Evolutionary conservation across 92 coral and sea anemone genomes (phyloP).

Genomic region (Virgularia gustaviana): DNA sequence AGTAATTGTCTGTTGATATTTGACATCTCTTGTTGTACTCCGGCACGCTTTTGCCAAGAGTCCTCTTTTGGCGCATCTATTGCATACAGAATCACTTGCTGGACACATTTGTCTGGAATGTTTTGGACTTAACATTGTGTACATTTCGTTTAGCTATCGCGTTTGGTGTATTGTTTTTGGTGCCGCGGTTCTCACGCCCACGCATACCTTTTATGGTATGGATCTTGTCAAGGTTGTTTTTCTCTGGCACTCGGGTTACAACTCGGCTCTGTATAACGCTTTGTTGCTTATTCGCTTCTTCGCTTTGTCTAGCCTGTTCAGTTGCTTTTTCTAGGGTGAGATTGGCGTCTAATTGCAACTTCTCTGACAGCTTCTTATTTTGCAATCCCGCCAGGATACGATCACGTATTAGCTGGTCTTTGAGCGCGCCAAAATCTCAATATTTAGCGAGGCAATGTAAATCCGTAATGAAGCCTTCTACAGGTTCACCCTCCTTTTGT

Average conservation of each 20-base stretch:
- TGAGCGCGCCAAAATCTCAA: slow-evolving; percentile 13
- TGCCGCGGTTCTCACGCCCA: background rate
- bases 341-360: background rate
- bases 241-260: background rate
- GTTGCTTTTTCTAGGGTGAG: slow-evolving; percentile 14
- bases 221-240: background rate
- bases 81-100: slow-evolving; percentile 2
- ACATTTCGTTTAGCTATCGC: slow-evolving; percentile 4
- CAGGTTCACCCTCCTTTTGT: too few relatives aligned
- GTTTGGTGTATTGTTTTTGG: background rate
- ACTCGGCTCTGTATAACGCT: background rate
- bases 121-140: slow-evolving; percentile 18
- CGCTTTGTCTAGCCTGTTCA: slow-evolving; percentile 10
- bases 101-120: slow-evolving; percentile 9
- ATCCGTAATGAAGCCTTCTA: background rate
- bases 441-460: slow-evolving; percentile 19
- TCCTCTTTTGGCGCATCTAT: slow-evolving; percentile 17
- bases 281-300: slow-evolving; percentile 20
- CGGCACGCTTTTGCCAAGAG: slow-evolving; percentile 33
- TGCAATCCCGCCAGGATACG: slow-evolving; percentile 9
- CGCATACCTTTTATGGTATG: background rate
- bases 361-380: background rate
- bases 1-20: background rate
- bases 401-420: slow-evolving; percentile 12
- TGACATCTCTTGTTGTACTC: background rate